Base-by-base conservation (phyloP, 2,797 vertebrate species). In the Lutjanus argentimaculatus region DNA sequence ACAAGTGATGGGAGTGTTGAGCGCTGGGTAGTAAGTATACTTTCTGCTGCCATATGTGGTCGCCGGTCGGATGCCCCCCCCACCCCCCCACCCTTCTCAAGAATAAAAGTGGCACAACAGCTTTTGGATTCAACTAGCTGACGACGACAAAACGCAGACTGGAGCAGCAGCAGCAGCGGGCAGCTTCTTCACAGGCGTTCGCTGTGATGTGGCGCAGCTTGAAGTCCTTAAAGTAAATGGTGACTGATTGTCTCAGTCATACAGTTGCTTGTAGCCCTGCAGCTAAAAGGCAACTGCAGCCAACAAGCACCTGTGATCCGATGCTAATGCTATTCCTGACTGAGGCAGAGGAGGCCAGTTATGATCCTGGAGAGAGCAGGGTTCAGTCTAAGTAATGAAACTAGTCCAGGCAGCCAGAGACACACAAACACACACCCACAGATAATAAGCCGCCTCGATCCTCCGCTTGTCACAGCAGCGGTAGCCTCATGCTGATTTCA, bases 381-480 rank as follows among this genome's bases (percentile, higher is more conserved):
- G 56, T 67, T 73, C 68, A 43, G 76, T 77, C 36, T 57, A 53
- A 75, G 79, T 84, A 75, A 85, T 86, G 81, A 91, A 88, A 80
- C 79, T 14, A 45, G 73, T 78, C 53, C 53, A 57, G 68, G 19
- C 61, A 55, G 68, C 59, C 17, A 74, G 25, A 69, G 58, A 72
- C 19, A 68, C 36, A 84, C 51, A 70, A 12, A 74, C 1, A 62
- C 46, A 70, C 52, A 66, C 67, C 19, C 73, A 48, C 68, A 40
- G 80, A 85, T 87, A 92, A 92, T 76, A 86, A 88, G 77, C 67
- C 0, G 21, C 74, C 68, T 87, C 77, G 15, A 49, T 72, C 75
- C 79, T 84, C 65, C 58, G 56, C 72, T 85, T 67, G 82, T 86
- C 82, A 72, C 84, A 77, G 80, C 77, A 52, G 88, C 77, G 52